phyloP scores from a whole-genome alignment of 1,140 invertebrate genomes.

The Caenorhabditis inopinata region DNA sequence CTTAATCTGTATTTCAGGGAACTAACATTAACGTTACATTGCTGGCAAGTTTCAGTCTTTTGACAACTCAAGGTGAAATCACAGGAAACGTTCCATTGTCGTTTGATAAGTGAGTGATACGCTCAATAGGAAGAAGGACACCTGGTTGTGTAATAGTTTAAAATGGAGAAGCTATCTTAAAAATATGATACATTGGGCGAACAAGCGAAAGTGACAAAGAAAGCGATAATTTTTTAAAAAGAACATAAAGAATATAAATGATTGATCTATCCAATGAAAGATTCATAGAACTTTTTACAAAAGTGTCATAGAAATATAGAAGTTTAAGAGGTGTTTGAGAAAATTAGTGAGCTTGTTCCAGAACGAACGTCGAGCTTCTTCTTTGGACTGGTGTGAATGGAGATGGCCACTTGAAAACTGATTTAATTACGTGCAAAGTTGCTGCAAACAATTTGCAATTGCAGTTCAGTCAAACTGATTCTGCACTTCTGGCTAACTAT shows the following conservation, averaged over 20 bases:
- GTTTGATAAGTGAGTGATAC: slow-evolving; percentile 56
- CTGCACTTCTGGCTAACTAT: slow-evolving; percentile 57
- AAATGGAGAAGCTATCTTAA: background rate
- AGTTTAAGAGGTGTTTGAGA: too few relatives aligned
- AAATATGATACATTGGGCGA: background rate
- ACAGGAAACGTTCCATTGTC: slow-evolving; percentile 61
- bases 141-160: slow-evolving; percentile 34
- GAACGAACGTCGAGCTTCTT: slow-evolving; percentile 52
- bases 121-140: background rate
- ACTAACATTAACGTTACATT: slow-evolving; percentile 56
- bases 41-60: slow-evolving; percentile 49
- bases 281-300: too few relatives aligned
- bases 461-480: slow-evolving; percentile 48
- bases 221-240: background rate
- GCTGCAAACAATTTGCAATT: slow-evolving; percentile 44
- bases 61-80: slow-evolving; percentile 50
- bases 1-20: slow-evolving; percentile 46
- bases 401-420: slow-evolving; percentile 61
- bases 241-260: background rate
- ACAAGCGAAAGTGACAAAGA: background rate
- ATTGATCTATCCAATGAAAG: too few relatives aligned
- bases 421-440: slow-evolving; percentile 56
- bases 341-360: too few relatives aligned
- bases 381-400: slow-evolving; percentile 54
- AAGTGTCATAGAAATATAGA: too few relatives aligned